These are phyloP conservation scores for Hyles lineata DNA, from an alignment of 2,888 invertebrate genomes.

Conservation along the genomic window DNA sequence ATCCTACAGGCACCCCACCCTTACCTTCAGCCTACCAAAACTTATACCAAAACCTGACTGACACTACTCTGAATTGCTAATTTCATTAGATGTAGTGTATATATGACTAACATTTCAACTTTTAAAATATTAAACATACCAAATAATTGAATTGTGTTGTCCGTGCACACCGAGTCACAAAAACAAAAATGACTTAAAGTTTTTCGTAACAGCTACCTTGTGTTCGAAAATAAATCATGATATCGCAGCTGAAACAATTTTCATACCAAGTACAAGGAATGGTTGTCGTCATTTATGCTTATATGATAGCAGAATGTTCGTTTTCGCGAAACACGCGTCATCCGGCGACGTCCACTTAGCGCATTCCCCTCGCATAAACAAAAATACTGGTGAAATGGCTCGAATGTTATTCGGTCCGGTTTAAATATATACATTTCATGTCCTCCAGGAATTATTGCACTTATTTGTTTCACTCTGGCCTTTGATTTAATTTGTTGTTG, in stretches of 20 bases:
- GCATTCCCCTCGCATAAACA: conserved; percentile 64
- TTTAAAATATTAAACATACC: background rate
- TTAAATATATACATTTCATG: conserved; percentile 8
- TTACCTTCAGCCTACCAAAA: background rate
- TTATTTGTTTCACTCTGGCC: background rate
- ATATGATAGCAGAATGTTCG: conserved; percentile 36
- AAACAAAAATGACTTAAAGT: background rate
- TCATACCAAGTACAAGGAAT: background rate
- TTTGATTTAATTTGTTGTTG: background rate
- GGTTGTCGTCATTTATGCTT: background rate
- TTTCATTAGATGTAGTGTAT: background rate
- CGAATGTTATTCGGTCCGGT: conserved; percentile 6
- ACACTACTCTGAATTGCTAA: background rate
- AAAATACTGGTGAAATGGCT: conserved; percentile 52
- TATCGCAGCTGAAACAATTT: no score
- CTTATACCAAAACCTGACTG: background rate
- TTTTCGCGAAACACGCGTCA: conserved; percentile 61
- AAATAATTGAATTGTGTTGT: background rate
- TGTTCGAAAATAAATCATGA: background rate
- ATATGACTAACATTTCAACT: background rate
- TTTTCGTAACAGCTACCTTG: background rate
- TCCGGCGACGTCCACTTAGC: conserved; percentile 57
- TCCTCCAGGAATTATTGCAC: background rate
- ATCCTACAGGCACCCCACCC: background rate
- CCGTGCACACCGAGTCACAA: background rate